Percentiles rank a stretch among this genome's conserved stretches.
Evolutionary conservation across 2,797 vertebrate genomes (phyloP).

Genomic region (Brotula barbata): DNA sequence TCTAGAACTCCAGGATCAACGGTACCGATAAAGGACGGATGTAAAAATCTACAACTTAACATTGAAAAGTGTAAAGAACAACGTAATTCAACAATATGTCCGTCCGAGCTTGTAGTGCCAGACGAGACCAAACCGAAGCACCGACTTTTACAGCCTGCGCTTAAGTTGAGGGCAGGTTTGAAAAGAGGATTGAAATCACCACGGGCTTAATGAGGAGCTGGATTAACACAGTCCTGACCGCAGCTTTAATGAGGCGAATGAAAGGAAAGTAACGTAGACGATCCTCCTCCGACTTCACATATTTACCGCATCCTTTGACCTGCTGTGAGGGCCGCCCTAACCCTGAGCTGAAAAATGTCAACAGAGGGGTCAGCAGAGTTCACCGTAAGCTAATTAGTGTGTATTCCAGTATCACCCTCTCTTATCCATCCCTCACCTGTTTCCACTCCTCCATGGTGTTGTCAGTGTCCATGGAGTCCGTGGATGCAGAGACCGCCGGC

Average conservation of each 20-base stretch:
- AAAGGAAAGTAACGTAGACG: no score
- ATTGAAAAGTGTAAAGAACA: no score
- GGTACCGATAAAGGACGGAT: no score
- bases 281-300: no score
- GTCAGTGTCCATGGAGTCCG: constrained; percentile 39
- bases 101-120: neutral
- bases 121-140: neutral
- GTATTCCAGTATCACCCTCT: no score
- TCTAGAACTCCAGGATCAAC: no score
- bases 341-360: no score
- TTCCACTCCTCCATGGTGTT: constrained; percentile 79
- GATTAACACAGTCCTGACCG: constrained; percentile 36
- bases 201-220: constrained; percentile 48
- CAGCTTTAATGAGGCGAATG: neutral
- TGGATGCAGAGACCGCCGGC: neutral
- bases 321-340: no score
- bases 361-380: neutral
- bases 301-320: no score
- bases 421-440: constrained; percentile 79
- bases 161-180: constrained; percentile 25
- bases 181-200: constrained; percentile 40
- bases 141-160: constrained; percentile 1
- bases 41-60: no score
- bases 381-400: neutral
- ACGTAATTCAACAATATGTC: no score